These are phyloP conservation scores for Oophaga pumilio DNA, from an alignment of 2,113 vertebrate genomes.

Conservation along the genomic window DNA sequence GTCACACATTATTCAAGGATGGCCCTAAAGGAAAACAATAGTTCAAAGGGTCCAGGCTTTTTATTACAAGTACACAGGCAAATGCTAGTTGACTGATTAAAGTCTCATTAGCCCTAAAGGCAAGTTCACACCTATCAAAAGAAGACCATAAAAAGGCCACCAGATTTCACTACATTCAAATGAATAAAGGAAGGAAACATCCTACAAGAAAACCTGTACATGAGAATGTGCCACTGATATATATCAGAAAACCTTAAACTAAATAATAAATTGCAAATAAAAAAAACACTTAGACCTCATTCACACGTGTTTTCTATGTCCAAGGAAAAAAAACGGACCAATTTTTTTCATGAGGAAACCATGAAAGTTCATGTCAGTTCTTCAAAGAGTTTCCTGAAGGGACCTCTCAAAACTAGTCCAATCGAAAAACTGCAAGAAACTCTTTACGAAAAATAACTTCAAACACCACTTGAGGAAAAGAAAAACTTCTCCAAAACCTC, in stretches of 20 bases:
- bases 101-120: slow-evolving; percentile 11
- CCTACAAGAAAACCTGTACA: not conserved
- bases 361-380: too few relatives aligned
- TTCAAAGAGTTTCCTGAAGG: too few relatives aligned
- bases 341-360: too few relatives aligned
- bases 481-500: too few relatives aligned
- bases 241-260: too few relatives aligned
- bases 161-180: not conserved
- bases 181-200: not conserved
- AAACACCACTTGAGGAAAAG: too few relatives aligned
- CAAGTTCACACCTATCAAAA: not conserved
- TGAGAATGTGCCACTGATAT: too few relatives aligned
- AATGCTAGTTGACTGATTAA: not conserved
- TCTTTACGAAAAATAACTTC: too few relatives aligned
- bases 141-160: not conserved
- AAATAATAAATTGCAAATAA: too few relatives aligned
- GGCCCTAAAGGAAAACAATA: not conserved
- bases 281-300: not conserved
- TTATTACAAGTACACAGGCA: not conserved
- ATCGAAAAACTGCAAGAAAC: too few relatives aligned
- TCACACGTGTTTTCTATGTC: not conserved
- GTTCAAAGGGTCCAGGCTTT: not conserved
- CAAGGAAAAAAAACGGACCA: too few relatives aligned
- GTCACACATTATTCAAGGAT: not conserved
- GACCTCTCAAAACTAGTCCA: too few relatives aligned